Conservation (phyloP, 2,888 invertebrate species). For the Caenorhabditis auriculariae region DNA sequence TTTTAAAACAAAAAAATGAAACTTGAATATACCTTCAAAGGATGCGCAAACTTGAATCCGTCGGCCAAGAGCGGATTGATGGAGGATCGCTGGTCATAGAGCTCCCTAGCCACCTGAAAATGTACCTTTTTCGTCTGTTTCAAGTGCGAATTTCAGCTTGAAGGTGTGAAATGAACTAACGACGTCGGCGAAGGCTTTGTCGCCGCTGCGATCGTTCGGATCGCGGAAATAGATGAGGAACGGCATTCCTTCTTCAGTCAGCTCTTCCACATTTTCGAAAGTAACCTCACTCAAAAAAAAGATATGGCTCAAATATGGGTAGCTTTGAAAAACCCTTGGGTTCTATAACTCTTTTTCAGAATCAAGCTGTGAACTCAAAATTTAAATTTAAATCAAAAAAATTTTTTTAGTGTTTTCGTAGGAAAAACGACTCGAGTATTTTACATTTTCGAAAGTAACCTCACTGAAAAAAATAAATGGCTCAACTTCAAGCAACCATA, state of each 20-base stretch:
- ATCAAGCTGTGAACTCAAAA: too few relatives aligned
- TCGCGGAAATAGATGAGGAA: constrained; percentile 94
- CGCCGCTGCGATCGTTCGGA: constrained; percentile 79
- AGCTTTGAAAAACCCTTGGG: too few relatives aligned
- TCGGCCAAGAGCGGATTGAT: constrained; percentile 97
- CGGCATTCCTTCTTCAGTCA: constrained; percentile 81
- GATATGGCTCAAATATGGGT: too few relatives aligned
- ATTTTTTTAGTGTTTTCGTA: neutral
- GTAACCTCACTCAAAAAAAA: constrained; percentile 73
- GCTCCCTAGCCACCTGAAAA: constrained; percentile 74
- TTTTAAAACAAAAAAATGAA: too few relatives aligned
- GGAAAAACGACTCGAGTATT: neutral
- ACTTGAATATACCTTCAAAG: constrained; percentile 74
- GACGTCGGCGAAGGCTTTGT: constrained; percentile 80
- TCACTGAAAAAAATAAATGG: neutral
- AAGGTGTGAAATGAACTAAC: too few relatives aligned
- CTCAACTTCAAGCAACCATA: too few relatives aligned
- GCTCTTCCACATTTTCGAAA: constrained; percentile 91
- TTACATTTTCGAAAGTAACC: neutral
- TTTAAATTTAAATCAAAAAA: too few relatives aligned
- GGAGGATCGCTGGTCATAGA: constrained; percentile 85
- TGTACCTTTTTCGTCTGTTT: neutral
- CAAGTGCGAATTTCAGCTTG: neutral
- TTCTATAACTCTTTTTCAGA: too few relatives aligned
- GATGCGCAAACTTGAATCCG: constrained; percentile 93